phyloP scores from a whole-genome alignment of 2,888 invertebrate species.

The Cerastis leucographa region DNA sequence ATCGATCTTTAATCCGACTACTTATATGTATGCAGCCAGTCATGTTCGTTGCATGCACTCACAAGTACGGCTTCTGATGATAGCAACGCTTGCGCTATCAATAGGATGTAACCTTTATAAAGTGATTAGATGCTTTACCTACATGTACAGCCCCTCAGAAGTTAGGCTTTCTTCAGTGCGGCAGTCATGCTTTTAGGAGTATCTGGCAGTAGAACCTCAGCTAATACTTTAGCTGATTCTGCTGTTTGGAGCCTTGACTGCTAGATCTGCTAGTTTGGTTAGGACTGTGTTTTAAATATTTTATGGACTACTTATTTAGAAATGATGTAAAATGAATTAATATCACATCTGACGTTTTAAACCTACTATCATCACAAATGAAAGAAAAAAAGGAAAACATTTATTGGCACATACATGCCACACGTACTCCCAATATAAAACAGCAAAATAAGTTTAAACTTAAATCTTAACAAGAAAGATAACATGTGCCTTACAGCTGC shows the following conservation, averaged over 20 bases:
- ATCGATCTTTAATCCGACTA: slow-evolving; percentile 24
- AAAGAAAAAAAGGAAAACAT: too few species aligned
- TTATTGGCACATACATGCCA: too few species aligned
- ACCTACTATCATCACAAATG: too few species aligned
- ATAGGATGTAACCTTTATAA: slow-evolving; percentile 20
- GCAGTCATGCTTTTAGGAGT: background rate
- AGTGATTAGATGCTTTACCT: slow-evolving; percentile 12
- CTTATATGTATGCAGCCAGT: background rate
- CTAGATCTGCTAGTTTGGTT: too few species aligned
- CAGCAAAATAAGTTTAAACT: too few species aligned
- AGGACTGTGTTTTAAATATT: too few species aligned
- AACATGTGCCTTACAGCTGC: too few species aligned
- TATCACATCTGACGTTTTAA: too few species aligned
- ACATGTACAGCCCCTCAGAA: background rate
- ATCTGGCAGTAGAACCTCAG: background rate
- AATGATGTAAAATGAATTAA: too few species aligned
- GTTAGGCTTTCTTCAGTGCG: background rate
- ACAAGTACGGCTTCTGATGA: slow-evolving; percentile 43
- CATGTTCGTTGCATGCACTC: slow-evolving; percentile 7
- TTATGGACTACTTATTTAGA: too few species aligned
- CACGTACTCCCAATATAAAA: too few species aligned
- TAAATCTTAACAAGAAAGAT: too few species aligned
- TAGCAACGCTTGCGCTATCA: background rate
- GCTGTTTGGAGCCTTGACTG: background rate
- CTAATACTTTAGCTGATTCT: background rate